phyloP scores from a whole-genome alignment of 2,113 vertebrate species.

The Oncorhynchus mykiss region DNA sequence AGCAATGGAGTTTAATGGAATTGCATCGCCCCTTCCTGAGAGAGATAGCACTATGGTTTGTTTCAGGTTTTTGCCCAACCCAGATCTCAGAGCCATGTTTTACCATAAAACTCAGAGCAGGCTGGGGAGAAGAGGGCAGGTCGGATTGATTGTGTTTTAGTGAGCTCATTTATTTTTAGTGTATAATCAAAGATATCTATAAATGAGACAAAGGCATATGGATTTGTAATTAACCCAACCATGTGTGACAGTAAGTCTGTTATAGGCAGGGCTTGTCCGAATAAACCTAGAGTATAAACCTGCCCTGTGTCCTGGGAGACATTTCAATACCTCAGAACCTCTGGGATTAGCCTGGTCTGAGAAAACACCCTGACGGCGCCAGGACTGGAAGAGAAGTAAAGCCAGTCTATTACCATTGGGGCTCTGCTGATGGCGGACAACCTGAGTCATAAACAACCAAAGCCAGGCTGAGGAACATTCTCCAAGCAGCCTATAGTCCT shows the following conservation, averaged over 20 bases:
- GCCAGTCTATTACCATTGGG: background rate
- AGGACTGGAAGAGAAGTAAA: constrained; percentile 6
- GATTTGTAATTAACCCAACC: constrained; percentile 67
- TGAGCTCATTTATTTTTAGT: constrained; percentile 57
- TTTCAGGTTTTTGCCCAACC: constrained; percentile 13
- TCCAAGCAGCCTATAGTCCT: constrained; percentile 39
- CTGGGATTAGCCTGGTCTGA: constrained; percentile 40
- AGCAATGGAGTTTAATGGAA: constrained; percentile 19
- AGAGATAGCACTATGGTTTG: constrained; percentile 23
- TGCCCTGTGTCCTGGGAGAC: constrained; percentile 44
- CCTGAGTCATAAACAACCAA: constrained; percentile 29
- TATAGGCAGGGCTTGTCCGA: constrained; percentile 29
- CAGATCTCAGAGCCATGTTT: constrained; percentile 8
- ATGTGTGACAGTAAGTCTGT: constrained; percentile 44
- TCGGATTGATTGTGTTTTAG: constrained; percentile 41
- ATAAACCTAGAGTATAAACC: constrained; percentile 53
- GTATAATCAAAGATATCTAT: constrained; percentile 64
- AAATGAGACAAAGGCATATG: constrained; percentile 60
- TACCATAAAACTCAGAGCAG: constrained; percentile 5
- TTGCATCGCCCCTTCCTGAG: constrained; percentile 11
- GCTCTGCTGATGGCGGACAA: constrained; percentile 21
- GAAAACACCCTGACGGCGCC: background rate
- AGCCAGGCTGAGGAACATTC: constrained; percentile 30
- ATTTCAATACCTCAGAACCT: constrained; percentile 44
- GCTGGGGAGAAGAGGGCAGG: constrained; percentile 29